phyloP scores from a whole-genome alignment of 2,797 vertebrate species.

The Arctocebus calabarensis region DNA sequence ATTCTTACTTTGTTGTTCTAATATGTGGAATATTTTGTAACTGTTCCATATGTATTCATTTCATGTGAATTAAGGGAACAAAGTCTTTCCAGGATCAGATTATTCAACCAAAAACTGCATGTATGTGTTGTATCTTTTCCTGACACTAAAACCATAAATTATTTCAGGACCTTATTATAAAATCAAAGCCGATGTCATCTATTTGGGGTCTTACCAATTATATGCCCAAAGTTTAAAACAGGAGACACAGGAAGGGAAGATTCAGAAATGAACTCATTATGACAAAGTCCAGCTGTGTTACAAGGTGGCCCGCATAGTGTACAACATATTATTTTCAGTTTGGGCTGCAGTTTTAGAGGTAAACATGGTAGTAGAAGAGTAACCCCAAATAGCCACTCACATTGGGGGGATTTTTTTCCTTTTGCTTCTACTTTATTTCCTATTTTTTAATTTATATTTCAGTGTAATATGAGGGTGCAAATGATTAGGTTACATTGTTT shows the following conservation, averaged over 20 bases:
- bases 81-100: neutral
- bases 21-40: conserved; percentile 28
- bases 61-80: neutral
- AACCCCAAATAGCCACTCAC: neutral
- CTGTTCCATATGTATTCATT: neutral
- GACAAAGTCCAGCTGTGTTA: neutral
- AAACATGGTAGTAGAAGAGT: neutral
- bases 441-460: neutral
- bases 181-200: neutral
- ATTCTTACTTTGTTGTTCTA: conserved; percentile 10
- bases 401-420: neutral
- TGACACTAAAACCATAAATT: conserved; percentile 37
- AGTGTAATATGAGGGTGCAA: no score
- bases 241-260: neutral
- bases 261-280: neutral
- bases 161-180: conserved; percentile 31
- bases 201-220: neutral
- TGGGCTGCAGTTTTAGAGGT: neutral
- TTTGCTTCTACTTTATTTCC: no score
- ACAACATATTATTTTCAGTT: neutral
- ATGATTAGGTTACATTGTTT: no score
- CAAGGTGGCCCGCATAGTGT: neutral
- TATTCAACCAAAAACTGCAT: conserved; percentile 10
- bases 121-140: neutral
- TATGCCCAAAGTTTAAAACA: conserved; percentile 3